Percentiles rank a stretch among this genome's conserved stretches.
These are phyloP conservation scores for Pseudolaguvia tuberculata DNA, from an alignment of 2,113 vertebrate genomes.

Conservation along the genomic window DNA sequence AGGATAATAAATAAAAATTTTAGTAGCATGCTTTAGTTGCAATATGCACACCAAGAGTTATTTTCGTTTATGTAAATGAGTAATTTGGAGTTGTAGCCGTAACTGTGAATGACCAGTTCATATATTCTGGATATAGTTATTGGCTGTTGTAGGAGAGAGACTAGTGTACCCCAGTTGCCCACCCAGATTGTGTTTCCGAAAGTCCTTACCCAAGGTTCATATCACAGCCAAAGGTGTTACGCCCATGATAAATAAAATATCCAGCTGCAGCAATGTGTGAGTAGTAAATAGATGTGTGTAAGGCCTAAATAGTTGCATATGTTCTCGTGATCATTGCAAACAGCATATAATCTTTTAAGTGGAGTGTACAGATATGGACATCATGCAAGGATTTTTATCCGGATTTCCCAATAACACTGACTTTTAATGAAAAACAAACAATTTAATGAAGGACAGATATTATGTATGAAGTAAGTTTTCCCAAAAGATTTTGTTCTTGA, in stretches of 20 bases:
- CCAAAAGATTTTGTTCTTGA: too few relatives aligned
- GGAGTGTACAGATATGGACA: too few relatives aligned
- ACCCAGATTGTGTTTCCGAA: constrained; percentile 64
- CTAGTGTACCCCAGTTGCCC: constrained; percentile 70
- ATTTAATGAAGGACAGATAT: too few relatives aligned
- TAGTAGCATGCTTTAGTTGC: background rate
- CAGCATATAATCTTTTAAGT: background rate
- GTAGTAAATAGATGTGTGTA: constrained; percentile 18
- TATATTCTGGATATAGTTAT: constrained; percentile 58
- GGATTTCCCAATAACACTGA: too few relatives aligned
- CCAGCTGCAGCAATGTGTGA: constrained; percentile 52
- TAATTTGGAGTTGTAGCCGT: constrained; percentile 30
- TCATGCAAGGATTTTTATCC: too few relatives aligned
- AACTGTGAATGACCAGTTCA: constrained; percentile 58
- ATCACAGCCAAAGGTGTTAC: constrained; percentile 63
- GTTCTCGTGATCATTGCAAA: constrained; percentile 32
- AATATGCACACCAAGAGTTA: background rate
- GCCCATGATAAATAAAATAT: constrained; percentile 58
- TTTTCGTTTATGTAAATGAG: background rate
- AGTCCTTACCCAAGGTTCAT: constrained; percentile 60
- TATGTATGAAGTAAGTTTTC: too few relatives aligned
- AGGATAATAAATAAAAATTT: too few relatives aligned
- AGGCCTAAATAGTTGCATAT: constrained; percentile 37
- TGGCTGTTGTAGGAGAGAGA: constrained; percentile 54
- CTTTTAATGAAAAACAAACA: too few relatives aligned